Conservation (phyloP, 2,113 vertebrate species). For the Murina feae region DNA sequence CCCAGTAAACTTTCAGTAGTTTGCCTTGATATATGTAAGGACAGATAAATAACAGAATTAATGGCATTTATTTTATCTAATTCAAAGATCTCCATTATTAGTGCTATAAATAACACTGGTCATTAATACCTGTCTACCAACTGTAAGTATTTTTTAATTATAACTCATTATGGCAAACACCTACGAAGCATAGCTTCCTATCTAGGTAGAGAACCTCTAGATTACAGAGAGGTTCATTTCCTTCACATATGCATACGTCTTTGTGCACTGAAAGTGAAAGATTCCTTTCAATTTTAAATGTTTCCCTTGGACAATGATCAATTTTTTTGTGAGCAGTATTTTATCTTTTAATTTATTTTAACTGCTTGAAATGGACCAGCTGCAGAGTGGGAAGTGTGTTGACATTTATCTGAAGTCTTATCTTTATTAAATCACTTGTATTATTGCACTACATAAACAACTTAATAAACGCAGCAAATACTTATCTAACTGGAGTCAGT, state of each 20-base stretch:
- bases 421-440: conserved; percentile 80
- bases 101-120: conserved; percentile 20
- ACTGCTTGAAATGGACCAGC: conserved; percentile 78
- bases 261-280: conserved; percentile 61
- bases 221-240: conserved; percentile 39
- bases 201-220: conserved; percentile 41
- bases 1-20: conserved; percentile 12
- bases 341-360: conserved; percentile 83
- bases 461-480: conserved; percentile 86
- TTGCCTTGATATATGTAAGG: conserved; percentile 57
- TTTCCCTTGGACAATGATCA: conserved; percentile 74
- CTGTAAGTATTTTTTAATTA: conserved; percentile 69
- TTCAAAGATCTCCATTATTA: conserved; percentile 66
- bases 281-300: conserved; percentile 66
- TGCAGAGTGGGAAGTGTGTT: conserved; percentile 78
- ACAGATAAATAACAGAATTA: conserved; percentile 72
- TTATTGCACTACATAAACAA: conserved; percentile 93
- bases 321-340: conserved; percentile 69
- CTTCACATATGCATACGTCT: conserved; percentile 23
- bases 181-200: conserved; percentile 56
- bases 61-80: conserved; percentile 68
- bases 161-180: conserved; percentile 55
- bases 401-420: conserved; percentile 79
- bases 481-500: conserved; percentile 86
- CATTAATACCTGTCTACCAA: conserved; percentile 65